Conservation (phyloP, 2,113 vertebrate species). For the Pungitius pungitius region DNA sequence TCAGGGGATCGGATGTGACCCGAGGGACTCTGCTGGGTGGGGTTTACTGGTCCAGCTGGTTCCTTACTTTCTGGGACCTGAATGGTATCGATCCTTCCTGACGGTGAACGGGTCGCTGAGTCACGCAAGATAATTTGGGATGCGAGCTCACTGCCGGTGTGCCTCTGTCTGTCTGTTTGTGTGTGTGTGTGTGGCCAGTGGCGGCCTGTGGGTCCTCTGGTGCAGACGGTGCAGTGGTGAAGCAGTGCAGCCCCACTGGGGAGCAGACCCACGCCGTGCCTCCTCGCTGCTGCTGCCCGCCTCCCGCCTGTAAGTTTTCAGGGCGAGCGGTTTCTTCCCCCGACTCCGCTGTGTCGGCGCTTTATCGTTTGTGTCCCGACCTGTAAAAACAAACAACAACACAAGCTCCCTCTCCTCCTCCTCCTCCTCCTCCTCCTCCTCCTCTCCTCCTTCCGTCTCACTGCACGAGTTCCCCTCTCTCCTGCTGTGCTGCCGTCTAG, state of each 20-base stretch:
- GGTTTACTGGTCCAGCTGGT: neutral
- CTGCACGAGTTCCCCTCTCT: neutral
- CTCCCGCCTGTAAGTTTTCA: slow-evolving; percentile 73
- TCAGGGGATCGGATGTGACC: neutral
- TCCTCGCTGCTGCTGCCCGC: slow-evolving; percentile 43
- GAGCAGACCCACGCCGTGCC: slow-evolving; percentile 50
- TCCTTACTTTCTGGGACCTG: neutral
- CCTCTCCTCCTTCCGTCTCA: neutral
- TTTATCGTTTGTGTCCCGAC: slow-evolving; percentile 26
- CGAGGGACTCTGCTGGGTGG: neutral
- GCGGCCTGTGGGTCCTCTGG: slow-evolving; percentile 59
- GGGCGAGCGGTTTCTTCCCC: slow-evolving; percentile 22
- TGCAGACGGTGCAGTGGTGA: slow-evolving; percentile 71
- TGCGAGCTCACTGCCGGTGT: slow-evolving; percentile 13
- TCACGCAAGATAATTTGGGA: too few relatives aligned
- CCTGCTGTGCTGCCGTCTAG: slow-evolving; percentile 60
- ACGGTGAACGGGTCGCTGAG: too few relatives aligned
- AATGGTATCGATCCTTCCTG: neutral
- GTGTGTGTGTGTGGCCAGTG: slow-evolving; percentile 52
- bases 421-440: neutral
- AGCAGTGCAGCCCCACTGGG: slow-evolving; percentile 69
- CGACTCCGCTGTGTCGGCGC: slow-evolving; percentile 6
- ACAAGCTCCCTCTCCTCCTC: neutral
- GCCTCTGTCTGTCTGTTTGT: slow-evolving; percentile 44
- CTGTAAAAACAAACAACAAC: neutral